Conservation (phyloP, 1,140 invertebrate species). For the Panagrolaimus sp. region DNA sequence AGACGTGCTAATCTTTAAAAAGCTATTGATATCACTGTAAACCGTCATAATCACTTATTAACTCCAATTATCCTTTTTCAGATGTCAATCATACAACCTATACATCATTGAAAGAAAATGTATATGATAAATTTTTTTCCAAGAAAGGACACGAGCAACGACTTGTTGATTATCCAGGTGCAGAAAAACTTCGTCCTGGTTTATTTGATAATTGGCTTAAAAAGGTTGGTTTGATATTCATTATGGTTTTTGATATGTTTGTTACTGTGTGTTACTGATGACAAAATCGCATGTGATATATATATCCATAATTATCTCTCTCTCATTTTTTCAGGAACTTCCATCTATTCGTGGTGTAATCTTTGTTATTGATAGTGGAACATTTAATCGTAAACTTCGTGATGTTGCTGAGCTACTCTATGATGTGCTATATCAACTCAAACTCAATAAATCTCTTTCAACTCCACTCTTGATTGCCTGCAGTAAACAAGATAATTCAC, state of each 20-base stretch:
- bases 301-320: neutral
- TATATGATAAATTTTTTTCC: slow-evolving; percentile 15
- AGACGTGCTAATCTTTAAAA: too few relatives aligned
- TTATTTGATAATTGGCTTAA: slow-evolving; percentile 35
- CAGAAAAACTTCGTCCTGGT: slow-evolving; percentile 30
- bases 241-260: too few relatives aligned
- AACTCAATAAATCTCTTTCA: neutral
- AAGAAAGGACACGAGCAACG: neutral
- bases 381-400: slow-evolving; percentile 35
- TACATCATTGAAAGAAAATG: slow-evolving; percentile 40
- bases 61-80: too few relatives aligned
- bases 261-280: too few relatives aligned
- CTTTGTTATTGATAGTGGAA: slow-evolving; percentile 42
- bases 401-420: slow-evolving; percentile 47
- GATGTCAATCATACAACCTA: neutral
- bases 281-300: too few relatives aligned
- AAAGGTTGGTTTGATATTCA: slow-evolving; percentile 19
- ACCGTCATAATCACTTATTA: too few relatives aligned
- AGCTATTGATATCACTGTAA: too few relatives aligned
- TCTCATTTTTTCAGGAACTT: slow-evolving; percentile 21
- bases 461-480: slow-evolving; percentile 37
- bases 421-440: slow-evolving; percentile 35
- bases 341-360: slow-evolving; percentile 28
- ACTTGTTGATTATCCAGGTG: slow-evolving; percentile 42
- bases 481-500: slow-evolving; percentile 39